phyloP scores from a whole-genome alignment of 2,888 invertebrate genomes.

The Caenorhabditis sp. region DNA sequence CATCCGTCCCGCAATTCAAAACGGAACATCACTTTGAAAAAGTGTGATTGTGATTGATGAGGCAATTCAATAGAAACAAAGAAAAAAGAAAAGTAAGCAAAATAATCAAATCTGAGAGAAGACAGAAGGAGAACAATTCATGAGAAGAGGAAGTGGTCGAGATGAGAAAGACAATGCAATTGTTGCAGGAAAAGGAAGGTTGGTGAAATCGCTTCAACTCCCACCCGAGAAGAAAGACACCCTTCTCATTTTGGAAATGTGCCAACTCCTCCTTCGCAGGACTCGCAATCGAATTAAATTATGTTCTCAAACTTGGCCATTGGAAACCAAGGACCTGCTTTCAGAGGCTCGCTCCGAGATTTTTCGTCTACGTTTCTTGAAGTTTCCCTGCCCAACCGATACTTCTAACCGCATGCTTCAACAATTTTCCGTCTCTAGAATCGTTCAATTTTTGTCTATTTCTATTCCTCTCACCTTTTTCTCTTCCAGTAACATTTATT shows the following conservation, averaged over 20 bases:
- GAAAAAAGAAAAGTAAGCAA: slow-evolving; percentile 19
- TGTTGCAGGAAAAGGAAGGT: slow-evolving; percentile 20
- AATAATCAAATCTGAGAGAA: slow-evolving; percentile 32
- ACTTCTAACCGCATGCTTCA: slow-evolving; percentile 59
- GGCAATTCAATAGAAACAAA: not conserved
- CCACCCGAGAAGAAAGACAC: slow-evolving; percentile 19
- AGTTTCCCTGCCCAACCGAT: slow-evolving; percentile 3
- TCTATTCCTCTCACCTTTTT: slow-evolving; percentile 11
- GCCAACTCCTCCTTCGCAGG: slow-evolving; percentile 36
- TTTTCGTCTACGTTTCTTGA: slow-evolving; percentile 47
- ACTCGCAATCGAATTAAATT: slow-evolving; percentile 52
- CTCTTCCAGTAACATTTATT: slow-evolving; percentile 30
- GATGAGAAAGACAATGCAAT: slow-evolving; percentile 54
- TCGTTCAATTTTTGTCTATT: slow-evolving; percentile 48
- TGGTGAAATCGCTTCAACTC: slow-evolving; percentile 44
- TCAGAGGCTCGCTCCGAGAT: slow-evolving; percentile 20
- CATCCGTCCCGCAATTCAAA: slow-evolving; percentile 10
- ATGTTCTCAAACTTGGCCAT: slow-evolving; percentile 45
- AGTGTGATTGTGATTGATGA: not conserved
- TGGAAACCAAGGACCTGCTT: slow-evolving; percentile 39
- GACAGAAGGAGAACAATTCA: slow-evolving; percentile 49
- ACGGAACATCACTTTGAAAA: slow-evolving; percentile 30
- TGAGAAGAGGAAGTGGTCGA: slow-evolving; percentile 29
- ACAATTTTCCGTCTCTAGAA: slow-evolving; percentile 53
- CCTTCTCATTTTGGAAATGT: slow-evolving; percentile 34